Percentiles rank a stretch among this genome's conserved stretches.
phyloP scores from a whole-genome alignment of 2,797 vertebrate genomes.

The Mus spretus region DNA sequence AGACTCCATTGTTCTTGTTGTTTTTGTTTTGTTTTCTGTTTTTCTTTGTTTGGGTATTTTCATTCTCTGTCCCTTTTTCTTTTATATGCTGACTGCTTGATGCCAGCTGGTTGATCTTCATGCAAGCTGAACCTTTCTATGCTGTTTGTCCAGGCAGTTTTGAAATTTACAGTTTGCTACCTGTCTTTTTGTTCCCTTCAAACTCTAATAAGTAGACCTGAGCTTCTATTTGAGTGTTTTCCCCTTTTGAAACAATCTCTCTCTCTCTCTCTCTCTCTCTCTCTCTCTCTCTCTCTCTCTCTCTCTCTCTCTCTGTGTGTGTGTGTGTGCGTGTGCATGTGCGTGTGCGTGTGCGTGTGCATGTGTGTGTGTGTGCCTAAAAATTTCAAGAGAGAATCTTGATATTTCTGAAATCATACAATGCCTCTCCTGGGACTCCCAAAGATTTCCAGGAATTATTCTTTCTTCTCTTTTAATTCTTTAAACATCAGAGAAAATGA shows the following conservation, averaged over 20 bases:
- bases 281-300: too few relatives aligned
- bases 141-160: not conserved
- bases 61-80: too few relatives aligned
- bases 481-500: not conserved
- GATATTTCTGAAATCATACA: not conserved
- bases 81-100: not conserved
- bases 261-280: too few relatives aligned
- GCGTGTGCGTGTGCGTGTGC: not conserved
- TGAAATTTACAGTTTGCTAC: not conserved
- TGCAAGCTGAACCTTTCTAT: not conserved
- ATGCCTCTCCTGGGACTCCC: too few relatives aligned
- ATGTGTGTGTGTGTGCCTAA: not conserved
- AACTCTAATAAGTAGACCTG: not conserved
- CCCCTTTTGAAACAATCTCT: not conserved
- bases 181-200: not conserved
- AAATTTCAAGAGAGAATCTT: not conserved
- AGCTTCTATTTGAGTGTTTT: not conserved
- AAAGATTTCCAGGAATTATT: not conserved
- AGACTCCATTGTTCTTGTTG: fast-evolving
- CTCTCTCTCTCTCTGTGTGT: not conserved
- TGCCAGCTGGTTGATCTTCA: not conserved
- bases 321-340: too few relatives aligned
- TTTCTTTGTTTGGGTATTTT: not conserved
- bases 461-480: not conserved
- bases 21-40: not conserved